Percentiles rank a stretch among this genome's conserved stretches.
Evolutionary conservation across 1,140 invertebrate genomes (phyloP).

Genomic region (Chlorops oryzae): DNA sequence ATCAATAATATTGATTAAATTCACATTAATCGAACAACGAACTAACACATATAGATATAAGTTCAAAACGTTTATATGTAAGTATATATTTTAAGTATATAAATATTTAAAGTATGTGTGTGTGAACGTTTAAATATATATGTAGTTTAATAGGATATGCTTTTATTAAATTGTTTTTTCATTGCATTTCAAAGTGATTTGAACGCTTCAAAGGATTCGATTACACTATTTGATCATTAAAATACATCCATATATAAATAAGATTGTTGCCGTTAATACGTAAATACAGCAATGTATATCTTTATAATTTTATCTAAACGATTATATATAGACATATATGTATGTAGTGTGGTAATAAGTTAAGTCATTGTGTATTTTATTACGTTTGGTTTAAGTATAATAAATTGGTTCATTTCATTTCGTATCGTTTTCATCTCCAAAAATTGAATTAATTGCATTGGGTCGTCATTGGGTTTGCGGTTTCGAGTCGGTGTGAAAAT

Average conservation of each 20-base stretch:
- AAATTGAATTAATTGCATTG: neutral
- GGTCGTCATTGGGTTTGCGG: neutral
- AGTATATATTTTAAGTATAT: neutral
- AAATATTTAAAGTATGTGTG: constrained; percentile 1
- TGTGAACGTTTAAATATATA: constrained; percentile 2
- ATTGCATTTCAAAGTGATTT: too few relatives aligned
- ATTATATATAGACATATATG: too few relatives aligned
- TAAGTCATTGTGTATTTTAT: too few relatives aligned
- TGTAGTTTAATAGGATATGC: neutral
- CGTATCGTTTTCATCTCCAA: neutral
- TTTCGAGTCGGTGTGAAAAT: too few relatives aligned
- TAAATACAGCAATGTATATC: too few relatives aligned
- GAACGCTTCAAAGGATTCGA: too few relatives aligned
- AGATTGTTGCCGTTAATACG: too few relatives aligned
- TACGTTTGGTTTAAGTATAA: constrained; percentile 1
- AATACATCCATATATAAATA: too few relatives aligned
- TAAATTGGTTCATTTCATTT: neutral
- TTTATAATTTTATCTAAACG: too few relatives aligned
- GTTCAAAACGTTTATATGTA: neutral
- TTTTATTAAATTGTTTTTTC: neutral
- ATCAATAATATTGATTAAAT: constrained; percentile 21
- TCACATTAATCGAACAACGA: constrained; percentile 35
- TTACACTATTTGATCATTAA: too few relatives aligned
- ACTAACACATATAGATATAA: constrained; percentile 22
- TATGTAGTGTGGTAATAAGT: too few relatives aligned